phyloP scores from a whole-genome alignment of 2,888 invertebrate species.

The Pyrrhia umbra region DNA sequence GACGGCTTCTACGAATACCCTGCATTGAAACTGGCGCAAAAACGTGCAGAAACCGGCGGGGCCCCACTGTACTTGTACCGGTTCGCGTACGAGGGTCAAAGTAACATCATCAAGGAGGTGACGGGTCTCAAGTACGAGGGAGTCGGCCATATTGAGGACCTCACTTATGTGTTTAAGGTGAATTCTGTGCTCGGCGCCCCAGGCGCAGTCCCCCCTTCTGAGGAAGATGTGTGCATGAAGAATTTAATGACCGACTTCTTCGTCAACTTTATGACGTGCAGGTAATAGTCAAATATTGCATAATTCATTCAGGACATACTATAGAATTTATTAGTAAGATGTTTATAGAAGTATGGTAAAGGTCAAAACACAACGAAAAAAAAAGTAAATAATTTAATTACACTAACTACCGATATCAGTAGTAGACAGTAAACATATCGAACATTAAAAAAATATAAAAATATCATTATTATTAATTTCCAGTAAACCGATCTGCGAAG shows the following conservation, averaged over 20 bases:
- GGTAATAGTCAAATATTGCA: conserved; percentile 67
- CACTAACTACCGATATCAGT: neutral
- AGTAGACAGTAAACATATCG: neutral
- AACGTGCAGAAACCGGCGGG: conserved; percentile 64
- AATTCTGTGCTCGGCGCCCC: conserved; percentile 69
- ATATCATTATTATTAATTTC: conserved; percentile 51
- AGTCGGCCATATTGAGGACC: conserved; percentile 91
- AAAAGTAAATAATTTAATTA: too few species aligned
- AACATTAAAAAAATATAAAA: neutral
- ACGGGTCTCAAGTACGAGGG: conserved; percentile 81
- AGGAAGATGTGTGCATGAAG: conserved; percentile 70
- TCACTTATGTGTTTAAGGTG: conserved; percentile 87
- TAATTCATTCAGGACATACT: neutral
- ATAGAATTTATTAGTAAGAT: neutral
- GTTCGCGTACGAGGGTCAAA: conserved; percentile 86
- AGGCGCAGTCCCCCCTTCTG: conserved; percentile 54
- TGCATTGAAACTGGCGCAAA: conserved; percentile 73
- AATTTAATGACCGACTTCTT: conserved; percentile 76
- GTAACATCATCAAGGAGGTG: conserved; percentile 83
- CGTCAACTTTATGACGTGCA: conserved; percentile 74
- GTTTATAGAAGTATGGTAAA: neutral
- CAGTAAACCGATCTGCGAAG: conserved; percentile 74
- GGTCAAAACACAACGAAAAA: neutral
- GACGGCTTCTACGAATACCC: conserved; percentile 79
- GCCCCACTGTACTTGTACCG: conserved; percentile 88